phyloP scores from a whole-genome alignment of 37 sponge, comb jelly and placozoan genomes.

The Chondrilla cf. caribensis region DNA sequence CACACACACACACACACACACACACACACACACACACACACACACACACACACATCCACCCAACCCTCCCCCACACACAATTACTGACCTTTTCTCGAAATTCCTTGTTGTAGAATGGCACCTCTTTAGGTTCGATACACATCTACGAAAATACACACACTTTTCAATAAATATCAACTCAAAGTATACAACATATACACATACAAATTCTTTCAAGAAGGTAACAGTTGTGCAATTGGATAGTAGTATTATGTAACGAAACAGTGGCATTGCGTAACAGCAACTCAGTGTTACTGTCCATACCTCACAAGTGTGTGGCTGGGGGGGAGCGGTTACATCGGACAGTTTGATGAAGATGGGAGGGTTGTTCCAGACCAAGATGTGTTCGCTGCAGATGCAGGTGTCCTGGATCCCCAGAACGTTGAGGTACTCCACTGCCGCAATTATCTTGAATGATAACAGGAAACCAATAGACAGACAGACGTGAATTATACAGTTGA shows the following conservation, averaged over 20 bases:
- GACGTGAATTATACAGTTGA: background rate
- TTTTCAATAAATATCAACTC: too few relatives aligned
- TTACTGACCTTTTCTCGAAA: background rate
- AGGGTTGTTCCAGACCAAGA: slow-evolving; percentile 56
- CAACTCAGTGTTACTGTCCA: background rate
- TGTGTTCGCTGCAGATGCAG: slow-evolving; percentile 35
- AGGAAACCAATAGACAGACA: background rate
- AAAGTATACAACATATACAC: slow-evolving; percentile 36
- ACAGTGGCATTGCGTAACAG: background rate
- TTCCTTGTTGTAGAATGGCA: background rate
- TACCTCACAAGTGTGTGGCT: slow-evolving; percentile 38
- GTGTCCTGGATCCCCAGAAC: slow-evolving; percentile 32
- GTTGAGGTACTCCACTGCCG: slow-evolving; percentile 49
- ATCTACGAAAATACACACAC: background rate
- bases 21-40: too few relatives aligned
- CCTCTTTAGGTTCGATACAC: background rate
- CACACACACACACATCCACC: too few relatives aligned
- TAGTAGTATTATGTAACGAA: background rate
- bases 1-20: too few relatives aligned
- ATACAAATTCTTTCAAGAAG: background rate
- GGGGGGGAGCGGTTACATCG: slow-evolving; percentile 52
- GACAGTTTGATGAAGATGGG: slow-evolving; percentile 66
- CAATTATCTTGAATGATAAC: slow-evolving; percentile 33
- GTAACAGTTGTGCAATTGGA: background rate
- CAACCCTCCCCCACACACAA: too few relatives aligned